Evolutionary conservation across 2,888 invertebrate genomes (phyloP).

Genomic region (Caenorhabditis virilis): DNA sequence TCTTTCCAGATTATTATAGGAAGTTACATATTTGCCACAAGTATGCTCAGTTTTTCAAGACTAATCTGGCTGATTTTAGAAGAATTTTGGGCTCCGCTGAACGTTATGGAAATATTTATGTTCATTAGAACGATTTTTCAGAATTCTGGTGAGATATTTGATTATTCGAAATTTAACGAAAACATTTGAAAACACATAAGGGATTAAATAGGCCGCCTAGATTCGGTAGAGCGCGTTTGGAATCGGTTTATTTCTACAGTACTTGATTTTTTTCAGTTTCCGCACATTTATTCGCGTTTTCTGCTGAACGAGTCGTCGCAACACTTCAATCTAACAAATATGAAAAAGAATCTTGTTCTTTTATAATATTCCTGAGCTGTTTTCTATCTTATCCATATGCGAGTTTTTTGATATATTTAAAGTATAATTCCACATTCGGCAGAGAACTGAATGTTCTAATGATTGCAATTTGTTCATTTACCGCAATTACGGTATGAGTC

Average conservation of each 20-base stretch:
- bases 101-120: constrained; percentile 30
- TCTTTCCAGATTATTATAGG: constrained; percentile 22
- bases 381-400: constrained; percentile 22
- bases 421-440: constrained; percentile 26
- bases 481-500: constrained; percentile 21
- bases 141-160: constrained; percentile 19
- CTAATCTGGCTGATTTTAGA: constrained; percentile 32
- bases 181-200: too few species aligned
- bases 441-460: constrained; percentile 23
- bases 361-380: constrained; percentile 16
- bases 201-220: too few species aligned
- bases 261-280: constrained; percentile 29
- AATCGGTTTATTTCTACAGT: too few species aligned
- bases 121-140: constrained; percentile 25
- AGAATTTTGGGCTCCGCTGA: constrained; percentile 15
- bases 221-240: too few species aligned
- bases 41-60: constrained; percentile 22
- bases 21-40: constrained; percentile 23
- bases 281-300: constrained; percentile 32
- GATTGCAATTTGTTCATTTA: constrained; percentile 4
- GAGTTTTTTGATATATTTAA: constrained; percentile 20
- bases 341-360: constrained; percentile 21
- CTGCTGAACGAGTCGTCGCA: constrained; percentile 27
- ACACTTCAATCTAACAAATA: constrained; percentile 29
- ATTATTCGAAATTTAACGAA: background rate